Evolutionary conservation across 2,888 invertebrate genomes (phyloP).

Genomic region (Cinara cedri): DNA sequence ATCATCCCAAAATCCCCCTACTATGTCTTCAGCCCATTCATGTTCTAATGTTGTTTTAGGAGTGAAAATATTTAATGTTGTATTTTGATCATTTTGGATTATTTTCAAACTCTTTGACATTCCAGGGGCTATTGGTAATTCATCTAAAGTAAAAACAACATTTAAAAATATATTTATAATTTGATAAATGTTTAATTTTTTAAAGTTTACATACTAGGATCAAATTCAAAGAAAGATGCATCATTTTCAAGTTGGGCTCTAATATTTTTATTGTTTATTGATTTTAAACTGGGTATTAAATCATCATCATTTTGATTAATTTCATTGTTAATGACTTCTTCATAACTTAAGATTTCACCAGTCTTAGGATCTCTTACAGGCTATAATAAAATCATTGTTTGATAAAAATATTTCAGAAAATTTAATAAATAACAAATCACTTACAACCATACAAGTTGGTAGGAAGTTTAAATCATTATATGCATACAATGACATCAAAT

Average conservation of each 20-base stretch:
- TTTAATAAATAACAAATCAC: background rate
- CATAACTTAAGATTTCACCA: constrained; percentile 35
- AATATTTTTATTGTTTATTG: constrained; percentile 13
- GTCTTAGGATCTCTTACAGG: constrained; percentile 45
- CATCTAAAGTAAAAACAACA: constrained; percentile 1
- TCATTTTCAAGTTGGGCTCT: background rate
- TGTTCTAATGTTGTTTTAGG: background rate
- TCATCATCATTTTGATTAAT: constrained; percentile 26
- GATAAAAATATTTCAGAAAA: background rate
- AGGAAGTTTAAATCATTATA: constrained; percentile 11
- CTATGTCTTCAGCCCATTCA: constrained; percentile 46
- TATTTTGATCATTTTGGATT: constrained; percentile 30
- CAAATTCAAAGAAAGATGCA: constrained; percentile 41
- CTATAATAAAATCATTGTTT: constrained; percentile 19
- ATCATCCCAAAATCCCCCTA: constrained; percentile 43
- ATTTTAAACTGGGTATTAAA: constrained; percentile 43
- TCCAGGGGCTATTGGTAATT: constrained; percentile 43
- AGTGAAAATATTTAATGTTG: background rate
- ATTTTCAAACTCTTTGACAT: constrained; percentile 41
- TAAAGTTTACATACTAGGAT: constrained; percentile 30
- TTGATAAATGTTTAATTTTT: background rate
- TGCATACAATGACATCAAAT: constrained; percentile 33
- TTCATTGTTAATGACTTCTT: constrained; percentile 47
- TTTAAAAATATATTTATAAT: background rate
- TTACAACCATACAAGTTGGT: constrained; percentile 39